Evolutionary conservation across 2,797 vertebrate genomes (phyloP), one percentile per base, ranked within the genome.

Genomic region (Amazona finschi): DNA sequence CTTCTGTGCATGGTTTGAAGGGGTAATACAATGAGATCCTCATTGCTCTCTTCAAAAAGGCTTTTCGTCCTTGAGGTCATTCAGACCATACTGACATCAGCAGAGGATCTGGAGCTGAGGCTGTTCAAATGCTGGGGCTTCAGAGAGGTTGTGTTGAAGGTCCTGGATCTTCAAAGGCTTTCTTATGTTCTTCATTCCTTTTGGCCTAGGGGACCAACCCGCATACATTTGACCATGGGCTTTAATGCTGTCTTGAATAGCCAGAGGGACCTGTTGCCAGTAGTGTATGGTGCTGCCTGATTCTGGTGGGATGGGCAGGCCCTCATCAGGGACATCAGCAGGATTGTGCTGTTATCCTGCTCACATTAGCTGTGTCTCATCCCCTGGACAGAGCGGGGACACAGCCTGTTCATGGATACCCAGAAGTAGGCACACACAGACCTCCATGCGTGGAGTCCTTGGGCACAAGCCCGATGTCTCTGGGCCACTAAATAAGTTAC

Each of bases 211-310:
- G 30, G 15, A 14, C 4, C 8, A 8, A 31, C 20, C 14, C 5
- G 28, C 12, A 0, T 39, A 2, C 2, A 3, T 41, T 33, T 3
- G 39, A 46, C 44, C 3, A 0, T 1, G 22, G 69, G 2, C 12
- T 64, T 60, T 2, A 6, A 28, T 4, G 46, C 2, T 1, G 0
- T 12, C 39, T 12, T n/a, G 50, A 20, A 9, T 0, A 12, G 9
- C 20, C 31, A 1, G 9, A 46, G 52, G 57, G 14, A 13, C 38
- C 33, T 11, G 38, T 6, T 21, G 5, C 5, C 52, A 19, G 21
- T 0, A 0, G 21, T 8, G 17, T 5, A 4, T 1, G 16, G 33
- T 36, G 22, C 39, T 60, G 47, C 8, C 8, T 62, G 39, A 8
- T 6, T 61, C 41, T 5, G 22, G 49, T 22, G 53, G 39, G 38